These are phyloP conservation scores for Triops longicaudatus DNA, from an alignment of 1,140 invertebrate species.

Conservation along the genomic window DNA sequence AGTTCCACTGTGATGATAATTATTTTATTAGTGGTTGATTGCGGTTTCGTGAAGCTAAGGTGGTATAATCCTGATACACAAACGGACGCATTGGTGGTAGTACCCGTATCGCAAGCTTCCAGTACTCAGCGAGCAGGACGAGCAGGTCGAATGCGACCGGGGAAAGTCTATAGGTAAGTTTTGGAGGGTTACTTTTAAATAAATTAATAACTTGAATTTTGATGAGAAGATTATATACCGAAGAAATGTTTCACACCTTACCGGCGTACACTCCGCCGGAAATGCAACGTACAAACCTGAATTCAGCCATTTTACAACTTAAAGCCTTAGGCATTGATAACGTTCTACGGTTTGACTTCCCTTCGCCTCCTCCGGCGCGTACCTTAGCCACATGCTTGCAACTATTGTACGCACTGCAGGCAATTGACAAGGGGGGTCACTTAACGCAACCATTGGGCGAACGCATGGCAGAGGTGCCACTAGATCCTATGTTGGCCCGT, in stretches of 20 bases:
- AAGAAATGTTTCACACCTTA: conserved; percentile 61
- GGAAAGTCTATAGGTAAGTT: conserved; percentile 58
- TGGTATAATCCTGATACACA: conserved; percentile 78
- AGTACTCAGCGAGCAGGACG: conserved; percentile 86
- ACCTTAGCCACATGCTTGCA: conserved; percentile 80
- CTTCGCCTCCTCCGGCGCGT: conserved; percentile 77
- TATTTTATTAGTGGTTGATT: conserved; percentile 72
- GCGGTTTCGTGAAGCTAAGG: conserved; percentile 92
- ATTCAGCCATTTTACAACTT: conserved; percentile 75
- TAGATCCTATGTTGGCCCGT: conserved; percentile 70
- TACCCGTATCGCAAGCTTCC: conserved; percentile 79
- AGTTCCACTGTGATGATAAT: conserved; percentile 23
- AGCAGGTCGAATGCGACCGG: conserved; percentile 72
- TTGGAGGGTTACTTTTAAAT: neutral
- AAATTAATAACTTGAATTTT: conserved; percentile 27
- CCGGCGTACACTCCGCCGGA: conserved; percentile 69
- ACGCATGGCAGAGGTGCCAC: conserved; percentile 85
- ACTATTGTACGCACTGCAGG: conserved; percentile 73
- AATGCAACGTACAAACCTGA: conserved; percentile 82
- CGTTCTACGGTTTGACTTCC: conserved; percentile 71
- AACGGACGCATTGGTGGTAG: conserved; percentile 73
- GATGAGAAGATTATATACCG: conserved; percentile 57
- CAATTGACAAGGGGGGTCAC: conserved; percentile 68
- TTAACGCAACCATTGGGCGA: conserved; percentile 72
- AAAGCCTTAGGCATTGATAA: conserved; percentile 94